Percentiles rank a stretch among this genome's conserved stretches.
Conservation (phyloP, 2,888 invertebrate species). For the Atherix ibis region DNA sequence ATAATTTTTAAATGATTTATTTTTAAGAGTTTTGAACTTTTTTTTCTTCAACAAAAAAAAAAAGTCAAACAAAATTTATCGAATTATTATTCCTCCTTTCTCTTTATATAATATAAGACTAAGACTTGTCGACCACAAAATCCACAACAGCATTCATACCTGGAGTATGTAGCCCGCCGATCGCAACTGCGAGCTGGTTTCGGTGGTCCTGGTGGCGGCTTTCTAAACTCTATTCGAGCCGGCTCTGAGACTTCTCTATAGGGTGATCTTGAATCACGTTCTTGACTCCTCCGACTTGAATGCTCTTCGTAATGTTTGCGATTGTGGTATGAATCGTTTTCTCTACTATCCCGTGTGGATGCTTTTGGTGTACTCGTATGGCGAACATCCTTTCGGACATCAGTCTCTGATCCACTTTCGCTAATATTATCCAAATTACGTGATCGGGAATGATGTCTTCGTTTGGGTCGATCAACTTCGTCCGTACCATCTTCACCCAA, state of each 20-base stretch:
- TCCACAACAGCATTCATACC: too few species aligned
- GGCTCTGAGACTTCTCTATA: slow-evolving; percentile 6
- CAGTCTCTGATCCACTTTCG: slow-evolving; percentile 32
- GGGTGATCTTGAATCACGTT: slow-evolving; percentile 11
- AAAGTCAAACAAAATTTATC: too few species aligned
- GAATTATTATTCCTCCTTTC: too few species aligned
- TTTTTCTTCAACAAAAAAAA: too few species aligned
- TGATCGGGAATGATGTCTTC: slow-evolving; percentile 30
- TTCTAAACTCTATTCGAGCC: slow-evolving; percentile 11
- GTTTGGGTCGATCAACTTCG: slow-evolving; percentile 22
- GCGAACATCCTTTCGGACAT: slow-evolving; percentile 21
- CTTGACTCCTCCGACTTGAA: slow-evolving; percentile 7
- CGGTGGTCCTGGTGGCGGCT: slow-evolving; percentile 23
- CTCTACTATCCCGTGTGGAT: slow-evolving; percentile 5
- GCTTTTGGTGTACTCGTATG: slow-evolving; percentile 9
- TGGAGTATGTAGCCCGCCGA: slow-evolving; percentile 16
- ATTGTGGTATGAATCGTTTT: not conserved
- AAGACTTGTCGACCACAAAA: too few species aligned
- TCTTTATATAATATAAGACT: too few species aligned
- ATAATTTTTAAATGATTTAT: too few species aligned
- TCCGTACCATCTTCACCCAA: slow-evolving; percentile 24
- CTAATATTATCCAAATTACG: slow-evolving; percentile 34
- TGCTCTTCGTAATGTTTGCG: slow-evolving; percentile 7
- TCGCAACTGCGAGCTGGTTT: slow-evolving; percentile 31
- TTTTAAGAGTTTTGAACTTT: too few species aligned